A percentile compares a stretch with the other conserved stretches of the same genome.
These are phyloP conservation scores for Phenganax subtilis DNA, from an alignment of 92 coral and sea anemone genomes.

Conservation along the genomic window DNA sequence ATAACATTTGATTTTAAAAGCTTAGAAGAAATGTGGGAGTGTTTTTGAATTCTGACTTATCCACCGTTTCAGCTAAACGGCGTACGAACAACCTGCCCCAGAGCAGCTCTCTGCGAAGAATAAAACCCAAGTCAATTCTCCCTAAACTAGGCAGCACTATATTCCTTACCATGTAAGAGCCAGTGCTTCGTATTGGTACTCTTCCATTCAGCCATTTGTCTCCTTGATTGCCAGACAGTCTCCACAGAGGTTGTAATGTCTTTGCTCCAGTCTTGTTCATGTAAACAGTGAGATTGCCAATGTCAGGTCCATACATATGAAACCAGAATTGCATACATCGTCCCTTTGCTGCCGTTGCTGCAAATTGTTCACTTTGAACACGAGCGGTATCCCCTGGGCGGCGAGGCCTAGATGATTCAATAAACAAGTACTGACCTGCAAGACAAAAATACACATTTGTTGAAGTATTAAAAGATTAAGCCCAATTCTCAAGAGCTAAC, in stretches of 20 bases:
- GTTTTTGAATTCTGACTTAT: too few species aligned
- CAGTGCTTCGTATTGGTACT: conserved; percentile 53
- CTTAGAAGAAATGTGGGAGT: too few species aligned
- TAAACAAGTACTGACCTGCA: conserved; percentile 24
- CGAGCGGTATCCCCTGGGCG: conserved; percentile 34
- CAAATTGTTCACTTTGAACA: conserved; percentile 20
- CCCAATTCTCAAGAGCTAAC: background rate
- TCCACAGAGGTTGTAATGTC: conserved; percentile 49
- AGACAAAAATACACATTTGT: background rate
- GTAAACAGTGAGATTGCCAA: conserved; percentile 35
- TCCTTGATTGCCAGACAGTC: conserved; percentile 79
- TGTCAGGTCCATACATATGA: conserved; percentile 31
- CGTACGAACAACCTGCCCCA: too few species aligned
- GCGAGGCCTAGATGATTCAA: conserved; percentile 27
- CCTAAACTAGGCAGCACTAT: background rate
- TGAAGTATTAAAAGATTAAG: background rate
- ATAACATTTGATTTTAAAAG: too few species aligned
- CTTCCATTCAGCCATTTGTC: conserved; percentile 77
- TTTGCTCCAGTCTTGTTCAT: conserved; percentile 6
- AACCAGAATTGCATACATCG: conserved; percentile 33
- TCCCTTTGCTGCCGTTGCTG: conserved; percentile 14
- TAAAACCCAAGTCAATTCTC: background rate
- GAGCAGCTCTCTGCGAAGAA: background rate
- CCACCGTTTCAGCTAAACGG: too few species aligned
- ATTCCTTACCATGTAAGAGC: conserved; percentile 55